These are phyloP conservation scores for Pogonognathellus flavescens DNA, from an alignment of 1,140 invertebrate species.

Conservation along the genomic window DNA sequence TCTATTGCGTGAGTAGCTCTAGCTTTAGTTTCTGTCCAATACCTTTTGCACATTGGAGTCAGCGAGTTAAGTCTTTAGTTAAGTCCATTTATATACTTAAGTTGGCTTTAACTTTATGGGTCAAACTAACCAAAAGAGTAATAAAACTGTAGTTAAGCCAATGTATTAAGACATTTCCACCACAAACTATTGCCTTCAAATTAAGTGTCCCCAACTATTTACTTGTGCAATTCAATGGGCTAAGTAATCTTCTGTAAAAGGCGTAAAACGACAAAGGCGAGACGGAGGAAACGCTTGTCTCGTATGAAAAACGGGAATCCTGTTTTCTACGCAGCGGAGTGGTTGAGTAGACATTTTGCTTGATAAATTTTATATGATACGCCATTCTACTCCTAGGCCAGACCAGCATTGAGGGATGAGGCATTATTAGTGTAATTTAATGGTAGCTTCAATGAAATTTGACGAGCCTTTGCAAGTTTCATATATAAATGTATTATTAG, in stretches of 20 bases:
- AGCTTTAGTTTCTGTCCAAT: too few relatives aligned
- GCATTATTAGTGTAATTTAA: slow-evolving; percentile 5
- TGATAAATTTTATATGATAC: too few relatives aligned
- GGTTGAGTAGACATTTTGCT: too few relatives aligned
- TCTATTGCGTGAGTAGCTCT: too few relatives aligned
- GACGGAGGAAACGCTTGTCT: not conserved
- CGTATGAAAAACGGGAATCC: too few relatives aligned
- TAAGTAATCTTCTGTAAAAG: not conserved
- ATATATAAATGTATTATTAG: not conserved
- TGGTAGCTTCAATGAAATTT: not conserved
- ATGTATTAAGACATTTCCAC: slow-evolving; percentile 16
- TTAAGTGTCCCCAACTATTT: not conserved
- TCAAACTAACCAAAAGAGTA: not conserved
- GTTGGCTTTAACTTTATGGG: slow-evolving; percentile 7
- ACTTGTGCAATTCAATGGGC: not conserved
- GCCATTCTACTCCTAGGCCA: not conserved
- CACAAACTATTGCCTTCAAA: not conserved
- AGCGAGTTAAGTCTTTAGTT: not conserved
- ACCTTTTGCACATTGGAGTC: slow-evolving; percentile 1
- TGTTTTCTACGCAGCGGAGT: too few relatives aligned
- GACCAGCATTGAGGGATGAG: slow-evolving; percentile 10
- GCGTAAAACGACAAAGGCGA: not conserved
- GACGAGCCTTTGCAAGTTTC: not conserved
- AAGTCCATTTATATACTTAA: slow-evolving; percentile 20
- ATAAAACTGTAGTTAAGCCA: slow-evolving; percentile 30